Evolutionary conservation across 2,113 vertebrate species (phyloP).

Genomic region (Pachypanchax playfairii): DNA sequence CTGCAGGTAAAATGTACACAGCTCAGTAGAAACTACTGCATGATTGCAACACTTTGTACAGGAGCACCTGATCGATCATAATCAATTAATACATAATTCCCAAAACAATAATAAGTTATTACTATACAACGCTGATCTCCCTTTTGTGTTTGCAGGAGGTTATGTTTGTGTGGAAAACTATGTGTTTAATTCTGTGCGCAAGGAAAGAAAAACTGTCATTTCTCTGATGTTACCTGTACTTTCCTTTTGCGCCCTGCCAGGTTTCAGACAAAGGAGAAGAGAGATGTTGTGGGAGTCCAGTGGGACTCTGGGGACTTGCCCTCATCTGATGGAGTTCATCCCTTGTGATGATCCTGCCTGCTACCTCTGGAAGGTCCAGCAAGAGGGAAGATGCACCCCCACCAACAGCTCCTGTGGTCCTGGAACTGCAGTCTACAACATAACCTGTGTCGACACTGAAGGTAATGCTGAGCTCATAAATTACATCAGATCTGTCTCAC

Average conservation of each 20-base stretch:
- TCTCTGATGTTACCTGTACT: not conserved
- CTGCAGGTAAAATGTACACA: too few species aligned
- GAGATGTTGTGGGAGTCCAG: constrained; percentile 79
- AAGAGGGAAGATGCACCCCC: constrained; percentile 80
- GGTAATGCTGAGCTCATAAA: constrained; percentile 72
- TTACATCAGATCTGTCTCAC: not conserved
- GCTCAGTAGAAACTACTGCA: not conserved
- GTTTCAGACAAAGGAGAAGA: constrained; percentile 87
- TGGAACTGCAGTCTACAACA: constrained; percentile 79
- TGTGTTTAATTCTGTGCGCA: not conserved
- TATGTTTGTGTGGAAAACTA: not conserved
- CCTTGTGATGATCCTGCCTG: constrained; percentile 90
- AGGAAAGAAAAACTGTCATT: not conserved
- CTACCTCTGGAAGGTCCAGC: constrained; percentile 81
- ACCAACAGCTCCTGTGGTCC: constrained; percentile 83
- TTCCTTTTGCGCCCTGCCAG: constrained; percentile 64
- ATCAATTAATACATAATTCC: not conserved
- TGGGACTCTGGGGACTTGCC: constrained; percentile 75
- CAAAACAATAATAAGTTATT: not conserved
- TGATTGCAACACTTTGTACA: too few species aligned
- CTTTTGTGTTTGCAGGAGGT: not conserved
- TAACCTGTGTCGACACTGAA: constrained; percentile 79
- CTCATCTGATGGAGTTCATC: constrained; percentile 86
- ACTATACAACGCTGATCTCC: not conserved
- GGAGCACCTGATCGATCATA: too few species aligned